Base-by-base conservation (phyloP, 2,888 invertebrate species). In the Julus scandinavius region DNA sequence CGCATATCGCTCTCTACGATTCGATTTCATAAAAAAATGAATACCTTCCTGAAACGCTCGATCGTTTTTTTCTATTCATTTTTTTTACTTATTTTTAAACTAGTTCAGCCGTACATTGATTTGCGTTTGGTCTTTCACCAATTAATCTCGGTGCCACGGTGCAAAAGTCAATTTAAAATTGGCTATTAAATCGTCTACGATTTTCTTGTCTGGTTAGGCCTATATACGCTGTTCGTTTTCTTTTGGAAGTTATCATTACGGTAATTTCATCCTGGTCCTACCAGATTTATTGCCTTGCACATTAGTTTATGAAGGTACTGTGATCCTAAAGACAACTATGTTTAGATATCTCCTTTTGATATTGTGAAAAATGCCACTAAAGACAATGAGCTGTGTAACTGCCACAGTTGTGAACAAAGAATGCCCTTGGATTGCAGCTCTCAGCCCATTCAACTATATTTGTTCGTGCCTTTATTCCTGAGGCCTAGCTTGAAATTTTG, bases 201-300 rank as follows among this genome's bases (percentile, higher is more conserved):
- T 80, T 80, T 38, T 80, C 80, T 38, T 29, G 80, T 80, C 80
- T 80, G 80, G 9, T 58, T 72, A 72, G 63, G 63, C 63, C 80
- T 80, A 72, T 58, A 72, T 54, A 9, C 9, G 13, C 80, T 13
- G 38, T 38, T 13, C 13, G 80, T 15, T 72, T 29, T 58, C 29
- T 29, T 29, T 29, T 29, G 58, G 9, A 72, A 29, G 9, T 50
- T 80, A 38, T 13, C 29, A 29, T 29, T 80, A 2, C 58, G 29
- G 80, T 80, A 80, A 80, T 72, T 72, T 29, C 72, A 72, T 80
- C 80, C 38, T 80, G 38, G 80, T 38, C 38, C 80, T 38, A 15
- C 13, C 80, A 6, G 29, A 38, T 80, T 80, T 40, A 80, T 80
- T 11, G 15, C 11, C 38, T 80, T 38, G 38, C 15, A 80, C 38